Evolutionary conservation across 2,797 vertebrate genomes (phyloP), one percentile per base, ranked within the genome.

Genomic region (Periophthalmus magnuspinnatus): DNA sequence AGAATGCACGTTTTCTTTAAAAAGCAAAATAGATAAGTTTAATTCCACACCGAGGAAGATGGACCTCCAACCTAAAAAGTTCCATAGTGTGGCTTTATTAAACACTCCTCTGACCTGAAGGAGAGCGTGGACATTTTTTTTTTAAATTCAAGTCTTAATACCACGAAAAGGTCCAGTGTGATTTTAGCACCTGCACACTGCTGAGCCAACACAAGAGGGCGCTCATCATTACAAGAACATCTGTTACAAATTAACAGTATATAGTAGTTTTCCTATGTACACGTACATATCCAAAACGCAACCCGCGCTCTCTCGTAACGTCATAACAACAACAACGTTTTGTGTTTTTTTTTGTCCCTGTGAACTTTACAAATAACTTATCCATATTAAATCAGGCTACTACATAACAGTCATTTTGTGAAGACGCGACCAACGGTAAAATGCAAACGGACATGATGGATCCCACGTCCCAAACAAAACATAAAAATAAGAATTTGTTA

Each of bases 301-400:
- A n/a, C n/a, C 58, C 59, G 50, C 48, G 4, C 67, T 14, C 67
- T 19, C 52, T 24, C 47, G 56, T 76, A 58, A 45, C 41, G 14
- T 45, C 41, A 45, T 14, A 14, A 45, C 14, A 79, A 52, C 41
- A 21, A 60, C n/a, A n/a, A n/a, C n/a, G n/a, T n/a, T n/a, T n/a
- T n/a, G n/a, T n/a, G n/a, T n/a, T n/a, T n/a, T n/a, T 74, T 83
- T 83, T 84, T 88, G 79, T 92, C 90, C 89, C 89, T 91, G 90
- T 90, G 88, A 90, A 92, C 89, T 90, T 90, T 82, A 92, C 91
- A 94, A 93, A 94, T 94, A 93, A 93, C 90, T 93, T 91, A 90
- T 89, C 84, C 79, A 85, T 91, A 91, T 91, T 91, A 89, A 92
- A 90, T 90, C 89, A 89, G 91, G 91, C 91, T 93, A 92, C 92